Percentiles rank a stretch among this genome's conserved stretches.
phyloP scores from a whole-genome alignment of 30 jellyfish, hydroid and myxozoan genomes.

The Cassiopea andromeda region DNA sequence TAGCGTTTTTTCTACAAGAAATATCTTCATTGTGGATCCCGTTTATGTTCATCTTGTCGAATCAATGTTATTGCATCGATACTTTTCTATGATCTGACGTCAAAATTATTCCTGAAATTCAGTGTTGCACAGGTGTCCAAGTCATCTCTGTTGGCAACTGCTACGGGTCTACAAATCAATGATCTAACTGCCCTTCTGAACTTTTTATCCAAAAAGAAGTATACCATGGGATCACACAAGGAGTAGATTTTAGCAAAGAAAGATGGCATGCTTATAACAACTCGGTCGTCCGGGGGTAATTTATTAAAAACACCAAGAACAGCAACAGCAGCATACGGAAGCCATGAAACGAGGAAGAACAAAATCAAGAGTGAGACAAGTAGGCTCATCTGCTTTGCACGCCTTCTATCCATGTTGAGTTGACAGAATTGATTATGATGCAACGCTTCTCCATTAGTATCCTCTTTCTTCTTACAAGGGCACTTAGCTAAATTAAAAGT shows the following conservation, averaged over 20 bases:
- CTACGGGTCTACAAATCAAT: neutral
- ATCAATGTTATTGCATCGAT: too few species aligned
- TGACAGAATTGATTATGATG: constrained; percentile 15
- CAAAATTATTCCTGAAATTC: too few species aligned
- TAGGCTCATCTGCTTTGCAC: constrained; percentile 17
- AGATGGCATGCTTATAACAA: constrained; percentile 23
- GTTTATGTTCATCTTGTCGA: too few species aligned
- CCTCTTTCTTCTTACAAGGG: neutral
- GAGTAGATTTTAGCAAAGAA: constrained; percentile 60
- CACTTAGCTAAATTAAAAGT: constrained; percentile 1
- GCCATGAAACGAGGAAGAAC: constrained; percentile 49
- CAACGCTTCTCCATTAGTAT: neutral
- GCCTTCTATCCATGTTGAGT: constrained; percentile 12
- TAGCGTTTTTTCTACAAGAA: too few species aligned
- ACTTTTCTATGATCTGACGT: too few species aligned
- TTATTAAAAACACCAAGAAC: constrained; percentile 5
- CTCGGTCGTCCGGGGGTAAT: constrained; percentile 3
- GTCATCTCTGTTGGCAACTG: neutral
- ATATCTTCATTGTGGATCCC: too few species aligned
- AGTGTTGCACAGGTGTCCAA: too few species aligned
- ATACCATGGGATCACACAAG: constrained; percentile 50
- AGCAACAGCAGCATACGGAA: constrained; percentile 57
- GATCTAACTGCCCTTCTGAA: constrained; percentile 7
- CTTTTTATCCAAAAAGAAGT: constrained; percentile 35
- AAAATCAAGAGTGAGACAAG: constrained; percentile 11